Conservation (phyloP, 2,113 vertebrate species). For the Bettongia penicillata region DNA sequence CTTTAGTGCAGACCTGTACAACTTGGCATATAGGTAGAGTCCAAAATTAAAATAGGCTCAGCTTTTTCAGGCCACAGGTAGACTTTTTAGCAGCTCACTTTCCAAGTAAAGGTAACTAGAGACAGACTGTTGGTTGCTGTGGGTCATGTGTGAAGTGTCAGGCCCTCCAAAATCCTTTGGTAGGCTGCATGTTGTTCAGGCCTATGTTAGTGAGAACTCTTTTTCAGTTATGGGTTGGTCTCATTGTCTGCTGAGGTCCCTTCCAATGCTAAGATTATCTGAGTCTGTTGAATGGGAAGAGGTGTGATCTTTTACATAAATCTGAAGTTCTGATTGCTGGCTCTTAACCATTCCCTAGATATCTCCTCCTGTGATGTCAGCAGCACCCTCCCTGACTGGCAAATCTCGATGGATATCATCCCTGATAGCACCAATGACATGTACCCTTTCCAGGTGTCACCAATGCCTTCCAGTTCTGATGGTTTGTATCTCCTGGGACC, state of each 20-base stretch:
- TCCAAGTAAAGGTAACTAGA: too few species aligned
- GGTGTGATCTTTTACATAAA: neutral
- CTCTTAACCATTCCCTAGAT: slow-evolving; percentile 66
- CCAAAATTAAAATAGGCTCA: too few species aligned
- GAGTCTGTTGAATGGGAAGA: neutral
- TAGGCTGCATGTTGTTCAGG: neutral
- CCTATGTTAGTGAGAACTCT: neutral
- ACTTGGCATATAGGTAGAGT: too few species aligned
- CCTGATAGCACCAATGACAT: slow-evolving; percentile 87
- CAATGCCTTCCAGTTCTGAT: slow-evolving; percentile 82
- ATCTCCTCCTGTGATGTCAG: slow-evolving; percentile 75
- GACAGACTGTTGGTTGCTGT: too few species aligned
- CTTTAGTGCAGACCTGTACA: neutral
- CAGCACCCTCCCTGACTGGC: slow-evolving; percentile 77
- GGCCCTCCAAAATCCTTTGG: too few species aligned
- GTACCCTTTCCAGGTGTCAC: slow-evolving; percentile 87
- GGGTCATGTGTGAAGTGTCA: too few species aligned
- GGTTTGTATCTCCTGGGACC: slow-evolving; percentile 70
- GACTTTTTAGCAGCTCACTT: too few species aligned
- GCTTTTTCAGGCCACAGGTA: too few species aligned
- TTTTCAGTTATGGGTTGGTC: neutral
- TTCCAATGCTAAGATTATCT: neutral
- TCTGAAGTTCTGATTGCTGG: neutral
- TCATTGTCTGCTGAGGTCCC: neutral
- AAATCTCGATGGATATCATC: slow-evolving; percentile 71